Evolutionary conservation across 1,140 invertebrate genomes (phyloP), one percentile per base, ranked within the genome.

Genomic region (Lordiphosa clarofinis): DNA sequence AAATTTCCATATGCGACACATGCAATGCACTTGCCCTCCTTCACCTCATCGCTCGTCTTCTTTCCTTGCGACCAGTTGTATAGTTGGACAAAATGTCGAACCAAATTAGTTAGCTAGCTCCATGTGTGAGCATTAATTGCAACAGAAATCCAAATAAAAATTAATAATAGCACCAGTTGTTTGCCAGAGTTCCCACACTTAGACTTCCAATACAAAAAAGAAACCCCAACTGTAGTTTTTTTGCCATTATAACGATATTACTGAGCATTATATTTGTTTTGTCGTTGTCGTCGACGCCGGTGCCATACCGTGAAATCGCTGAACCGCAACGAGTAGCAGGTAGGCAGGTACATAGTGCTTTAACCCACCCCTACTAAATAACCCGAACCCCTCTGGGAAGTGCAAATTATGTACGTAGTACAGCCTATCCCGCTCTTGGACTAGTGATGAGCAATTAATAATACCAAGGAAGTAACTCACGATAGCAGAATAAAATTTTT

Each of bases 1-100:
- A 46, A 72, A 78, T 78, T 78, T 78, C 64, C 73, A 78, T 78
- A 73, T 73, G 63, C 73, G 57, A 71, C 73, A 76, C 73, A 76
- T 76, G 73, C 73, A 62, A 71, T 49, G 62, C 24, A 5, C 21
- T 40, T 36, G 38, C 11, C 21, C 4, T 24, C 53, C 53, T 4
- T 21, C 13, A 6, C 56, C 7, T 31, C 38, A 13, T 39, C 38
- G 8, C 7, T n/a, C 24, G 12, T 21, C 15, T 21, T 28, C 19
- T 13, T n/a, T 15, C 52, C 65, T 48, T 60, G 52, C 64, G 38
- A 49, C 33, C 21, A 24, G 19, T 37, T 21, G 33, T 11, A n/a
- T 42, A 43, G 24, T 12, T 31, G 9, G 46, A 11, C 35, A 37
- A 62, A 55, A 62, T 37, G 31, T 56, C 64, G 48, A 38, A 31